A percentile compares a stretch with the other conserved stretches of the same genome.
These are phyloP conservation scores for Belgica antarctica DNA, from an alignment of 2,888 invertebrate genomes.

Conservation along the genomic window DNA sequence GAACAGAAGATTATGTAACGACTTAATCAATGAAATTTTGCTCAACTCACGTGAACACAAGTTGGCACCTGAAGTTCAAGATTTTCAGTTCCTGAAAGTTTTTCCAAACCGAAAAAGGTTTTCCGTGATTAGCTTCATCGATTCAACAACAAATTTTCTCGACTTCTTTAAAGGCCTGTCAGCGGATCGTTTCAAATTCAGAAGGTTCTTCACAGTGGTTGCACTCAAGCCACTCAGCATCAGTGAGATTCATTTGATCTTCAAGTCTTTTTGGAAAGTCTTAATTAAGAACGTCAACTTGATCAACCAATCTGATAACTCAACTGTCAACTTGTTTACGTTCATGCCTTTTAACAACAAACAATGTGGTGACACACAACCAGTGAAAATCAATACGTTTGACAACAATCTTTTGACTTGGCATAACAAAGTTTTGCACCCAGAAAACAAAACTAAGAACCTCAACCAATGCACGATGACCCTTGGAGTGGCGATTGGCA, in stretches of 20 bases:
- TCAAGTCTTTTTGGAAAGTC: background rate
- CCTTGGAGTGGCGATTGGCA: background rate
- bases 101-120: too few relatives aligned
- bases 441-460: background rate
- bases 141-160: too few relatives aligned
- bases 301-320: too few relatives aligned
- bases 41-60: too few relatives aligned
- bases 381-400: constrained; percentile 15
- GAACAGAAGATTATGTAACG: too few relatives aligned
- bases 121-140: too few relatives aligned
- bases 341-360: background rate
- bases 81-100: too few relatives aligned
- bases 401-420: constrained; percentile 1
- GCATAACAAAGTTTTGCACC: background rate
- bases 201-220: constrained; percentile 7
- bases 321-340: constrained; percentile 3
- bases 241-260: background rate
- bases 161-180: too few relatives aligned
- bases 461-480: background rate
- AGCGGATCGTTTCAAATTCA: background rate
- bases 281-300: background rate
- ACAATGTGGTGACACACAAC: background rate
- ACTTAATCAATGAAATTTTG: too few relatives aligned
- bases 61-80: too few relatives aligned
- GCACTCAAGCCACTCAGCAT: background rate